Evolutionary conservation across 2,888 invertebrate species (phyloP).

Genomic region (Rotaria socialis): DNA sequence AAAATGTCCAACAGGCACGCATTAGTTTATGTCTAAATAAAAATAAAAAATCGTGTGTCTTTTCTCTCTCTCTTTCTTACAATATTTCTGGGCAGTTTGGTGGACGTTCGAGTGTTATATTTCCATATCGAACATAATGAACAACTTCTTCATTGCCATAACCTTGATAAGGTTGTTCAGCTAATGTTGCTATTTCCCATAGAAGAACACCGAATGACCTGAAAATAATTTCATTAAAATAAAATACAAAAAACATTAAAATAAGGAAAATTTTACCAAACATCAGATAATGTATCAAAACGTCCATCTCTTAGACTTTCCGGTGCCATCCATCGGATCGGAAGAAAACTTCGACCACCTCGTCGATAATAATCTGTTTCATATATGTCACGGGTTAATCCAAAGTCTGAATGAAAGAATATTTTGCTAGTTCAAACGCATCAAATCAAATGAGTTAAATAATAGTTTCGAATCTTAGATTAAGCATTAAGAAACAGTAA

Average conservation of each 20-base stretch:
- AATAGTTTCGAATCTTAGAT: no score
- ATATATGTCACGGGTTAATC: conserved; percentile 83
- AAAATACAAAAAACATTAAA: no score
- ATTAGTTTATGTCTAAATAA: conserved; percentile 18
- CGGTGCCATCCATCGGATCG: conserved; percentile 96
- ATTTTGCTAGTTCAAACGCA: no score
- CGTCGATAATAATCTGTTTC: conserved; percentile 82
- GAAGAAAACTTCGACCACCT: conserved; percentile 79
- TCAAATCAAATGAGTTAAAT: no score
- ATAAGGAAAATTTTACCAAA: conserved; percentile 66
- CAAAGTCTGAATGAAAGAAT: conserved; percentile 69
- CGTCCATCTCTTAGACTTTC: conserved; percentile 91
- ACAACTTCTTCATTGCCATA: conserved; percentile 81
- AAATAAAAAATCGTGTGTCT: not conserved
- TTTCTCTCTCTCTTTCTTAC: conserved; percentile 52
- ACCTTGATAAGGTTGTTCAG: conserved; percentile 90
- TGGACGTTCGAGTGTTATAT: conserved; percentile 79
- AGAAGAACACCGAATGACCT: conserved; percentile 90
- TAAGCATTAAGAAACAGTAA: no score
- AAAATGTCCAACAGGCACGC: conserved; percentile 12
- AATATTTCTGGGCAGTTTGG: conserved; percentile 88
- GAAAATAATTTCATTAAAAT: not conserved
- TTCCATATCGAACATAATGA: conserved; percentile 72
- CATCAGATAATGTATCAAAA: conserved; percentile 91
- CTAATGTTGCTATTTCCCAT: conserved; percentile 98